Evolutionary conservation across 2,113 vertebrate species (phyloP).

Genomic region (Leptosomus discolor): DNA sequence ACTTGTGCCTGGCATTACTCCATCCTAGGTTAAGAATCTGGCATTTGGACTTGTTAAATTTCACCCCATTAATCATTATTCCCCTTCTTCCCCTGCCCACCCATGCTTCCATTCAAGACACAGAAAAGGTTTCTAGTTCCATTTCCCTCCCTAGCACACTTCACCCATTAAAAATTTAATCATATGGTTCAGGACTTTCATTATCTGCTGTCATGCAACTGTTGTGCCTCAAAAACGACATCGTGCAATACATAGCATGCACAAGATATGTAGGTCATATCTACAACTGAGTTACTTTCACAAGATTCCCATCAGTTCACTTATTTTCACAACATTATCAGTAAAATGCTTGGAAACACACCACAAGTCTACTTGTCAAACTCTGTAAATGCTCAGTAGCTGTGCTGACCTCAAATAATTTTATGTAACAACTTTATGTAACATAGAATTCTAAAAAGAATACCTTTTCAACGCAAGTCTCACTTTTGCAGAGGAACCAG

Average conservation of each 20-base stretch:
- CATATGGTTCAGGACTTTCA: conserved; percentile 74
- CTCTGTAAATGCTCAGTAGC: not conserved
- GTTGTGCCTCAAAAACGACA: conserved; percentile 51
- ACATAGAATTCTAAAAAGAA: not conserved
- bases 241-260: not conserved
- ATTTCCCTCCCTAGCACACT: not conserved
- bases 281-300: not conserved
- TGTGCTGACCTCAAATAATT: not conserved
- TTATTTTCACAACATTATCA: not conserved
- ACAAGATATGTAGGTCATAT: not conserved
- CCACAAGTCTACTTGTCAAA: not conserved
- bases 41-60: not conserved
- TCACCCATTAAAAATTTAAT: conserved; percentile 77
- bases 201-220: conserved; percentile 69
- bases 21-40: not conserved
- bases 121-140: not conserved
- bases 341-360: not conserved
- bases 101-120: not conserved
- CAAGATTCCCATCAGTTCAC: not conserved
- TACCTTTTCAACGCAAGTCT: not conserved
- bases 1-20: not conserved
- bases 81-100: not conserved
- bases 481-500: not conserved
- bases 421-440: not conserved
- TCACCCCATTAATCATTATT: not conserved